Conservation (phyloP, 1,140 invertebrate species). For the Caerostris darwini region DNA sequence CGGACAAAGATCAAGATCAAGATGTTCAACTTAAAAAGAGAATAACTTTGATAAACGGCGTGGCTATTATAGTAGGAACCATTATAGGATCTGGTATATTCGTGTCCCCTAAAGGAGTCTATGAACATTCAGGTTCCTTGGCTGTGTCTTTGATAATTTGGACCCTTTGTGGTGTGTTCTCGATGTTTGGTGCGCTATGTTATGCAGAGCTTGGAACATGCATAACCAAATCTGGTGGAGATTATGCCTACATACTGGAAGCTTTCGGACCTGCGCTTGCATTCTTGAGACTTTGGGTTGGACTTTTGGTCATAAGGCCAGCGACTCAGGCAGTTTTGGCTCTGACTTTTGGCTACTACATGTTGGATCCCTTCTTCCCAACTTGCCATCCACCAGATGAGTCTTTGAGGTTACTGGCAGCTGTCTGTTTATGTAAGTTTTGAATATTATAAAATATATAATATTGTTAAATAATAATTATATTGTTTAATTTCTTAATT, state of each 20-base stretch:
- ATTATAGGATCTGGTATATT: slow-evolving; percentile 97
- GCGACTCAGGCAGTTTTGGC: slow-evolving; percentile 98
- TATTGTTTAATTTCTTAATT: too few species aligned
- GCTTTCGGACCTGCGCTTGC: slow-evolving; percentile 94
- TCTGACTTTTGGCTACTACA: slow-evolving; percentile 97
- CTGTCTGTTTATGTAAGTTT: slow-evolving; percentile 79
- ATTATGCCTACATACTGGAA: slow-evolving; percentile 97
- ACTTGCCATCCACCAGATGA: slow-evolving; percentile 80
- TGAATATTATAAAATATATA: too few species aligned
- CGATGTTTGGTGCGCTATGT: slow-evolving; percentile 95
- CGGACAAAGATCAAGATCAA: neutral
- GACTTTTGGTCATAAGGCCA: slow-evolving; percentile 92
- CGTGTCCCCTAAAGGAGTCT: slow-evolving; percentile 96
- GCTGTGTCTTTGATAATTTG: slow-evolving; percentile 95
- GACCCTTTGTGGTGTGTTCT: slow-evolving; percentile 93
- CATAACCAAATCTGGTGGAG: slow-evolving; percentile 93
- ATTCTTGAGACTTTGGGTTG: slow-evolving; percentile 98
- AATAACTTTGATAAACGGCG: slow-evolving; percentile 93
- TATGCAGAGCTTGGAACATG: slow-evolving; percentile 97
- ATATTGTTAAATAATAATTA: too few species aligned
- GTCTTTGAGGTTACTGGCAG: slow-evolving; percentile 80
- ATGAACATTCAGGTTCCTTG: slow-evolving; percentile 92
- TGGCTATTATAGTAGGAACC: slow-evolving; percentile 95
- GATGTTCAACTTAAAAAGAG: slow-evolving; percentile 87
- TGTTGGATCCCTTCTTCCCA: slow-evolving; percentile 94